Evolutionary conservation across 2,888 invertebrate species (phyloP).

Genomic region (Amphipoea oculea): DNA sequence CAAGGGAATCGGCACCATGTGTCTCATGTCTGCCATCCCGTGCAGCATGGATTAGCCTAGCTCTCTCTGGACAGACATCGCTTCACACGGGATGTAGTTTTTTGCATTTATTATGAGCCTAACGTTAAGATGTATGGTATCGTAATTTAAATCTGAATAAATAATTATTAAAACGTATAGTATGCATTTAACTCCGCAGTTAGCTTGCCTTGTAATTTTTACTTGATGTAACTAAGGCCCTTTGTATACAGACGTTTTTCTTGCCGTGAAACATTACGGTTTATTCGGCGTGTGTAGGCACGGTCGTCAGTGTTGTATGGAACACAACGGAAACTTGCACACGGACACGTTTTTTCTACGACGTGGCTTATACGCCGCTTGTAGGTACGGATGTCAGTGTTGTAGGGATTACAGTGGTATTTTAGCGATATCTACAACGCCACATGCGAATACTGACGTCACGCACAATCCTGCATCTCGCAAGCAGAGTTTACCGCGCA

Average conservation of each 20-base stretch:
- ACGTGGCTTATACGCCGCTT: not conserved
- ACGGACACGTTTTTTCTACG: not conserved
- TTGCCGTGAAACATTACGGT: not conserved
- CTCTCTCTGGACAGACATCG: slow-evolving; percentile 8
- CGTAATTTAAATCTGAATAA: slow-evolving; percentile 63
- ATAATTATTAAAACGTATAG: slow-evolving; percentile 48
- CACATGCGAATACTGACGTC: too few relatives aligned
- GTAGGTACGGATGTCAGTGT: too few relatives aligned
- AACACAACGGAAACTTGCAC: too few relatives aligned
- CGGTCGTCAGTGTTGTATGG: too few relatives aligned
- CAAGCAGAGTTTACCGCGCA: too few relatives aligned
- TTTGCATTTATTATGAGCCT: slow-evolving; percentile 57
- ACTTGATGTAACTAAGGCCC: not conserved
- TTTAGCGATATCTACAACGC: too few relatives aligned
- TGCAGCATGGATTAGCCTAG: slow-evolving; percentile 2
- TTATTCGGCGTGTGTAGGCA: not conserved
- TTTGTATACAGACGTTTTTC: not conserved
- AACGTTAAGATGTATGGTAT: slow-evolving; percentile 53
- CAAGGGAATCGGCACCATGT: too few relatives aligned
- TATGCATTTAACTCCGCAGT: slow-evolving; percentile 9
- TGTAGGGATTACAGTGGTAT: too few relatives aligned
- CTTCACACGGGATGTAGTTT: slow-evolving; percentile 50
- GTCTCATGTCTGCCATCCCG: too few relatives aligned
- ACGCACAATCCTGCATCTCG: too few relatives aligned
- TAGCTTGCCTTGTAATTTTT: slow-evolving; percentile 36